Conservation (phyloP, 2,113 vertebrate genomes). For the Catagonus wagneri region DNA sequence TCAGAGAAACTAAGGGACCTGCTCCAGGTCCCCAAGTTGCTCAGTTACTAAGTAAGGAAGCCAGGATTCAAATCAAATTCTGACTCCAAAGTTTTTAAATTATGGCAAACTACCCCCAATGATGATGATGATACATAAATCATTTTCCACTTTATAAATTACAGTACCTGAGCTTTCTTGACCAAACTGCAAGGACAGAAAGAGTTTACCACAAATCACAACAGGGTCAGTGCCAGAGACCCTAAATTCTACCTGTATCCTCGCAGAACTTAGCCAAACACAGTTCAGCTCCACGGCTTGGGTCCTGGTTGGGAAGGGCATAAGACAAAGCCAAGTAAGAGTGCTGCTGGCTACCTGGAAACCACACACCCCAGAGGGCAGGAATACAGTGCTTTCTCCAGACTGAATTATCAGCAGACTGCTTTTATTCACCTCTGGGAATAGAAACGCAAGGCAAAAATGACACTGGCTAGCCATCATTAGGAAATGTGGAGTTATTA, state of each 20-base stretch:
- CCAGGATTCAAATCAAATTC: constrained; percentile 11
- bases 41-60: background rate
- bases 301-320: background rate
- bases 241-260: background rate
- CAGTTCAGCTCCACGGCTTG: background rate
- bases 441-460: constrained; percentile 24
- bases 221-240: background rate
- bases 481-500: constrained; percentile 14
- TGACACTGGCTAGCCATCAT: background rate
- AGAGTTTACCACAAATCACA: constrained; percentile 7
- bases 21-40: background rate
- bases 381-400: background rate
- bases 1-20: background rate
- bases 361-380: background rate
- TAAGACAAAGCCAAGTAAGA: background rate
- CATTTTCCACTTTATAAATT: background rate
- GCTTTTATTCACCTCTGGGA: constrained; percentile 38
- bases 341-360: constrained; percentile 32
- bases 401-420: background rate
- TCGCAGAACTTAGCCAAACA: background rate
- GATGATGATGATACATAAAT: background rate
- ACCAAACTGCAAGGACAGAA: background rate
- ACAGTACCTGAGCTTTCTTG: constrained; percentile 62
- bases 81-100: constrained; percentile 3
- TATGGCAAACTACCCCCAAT: background rate